Evolutionary conservation across 2,888 invertebrate genomes (phyloP), one percentile per base, ranked within the genome.

Genomic region (Branchellion lobata): DNA sequence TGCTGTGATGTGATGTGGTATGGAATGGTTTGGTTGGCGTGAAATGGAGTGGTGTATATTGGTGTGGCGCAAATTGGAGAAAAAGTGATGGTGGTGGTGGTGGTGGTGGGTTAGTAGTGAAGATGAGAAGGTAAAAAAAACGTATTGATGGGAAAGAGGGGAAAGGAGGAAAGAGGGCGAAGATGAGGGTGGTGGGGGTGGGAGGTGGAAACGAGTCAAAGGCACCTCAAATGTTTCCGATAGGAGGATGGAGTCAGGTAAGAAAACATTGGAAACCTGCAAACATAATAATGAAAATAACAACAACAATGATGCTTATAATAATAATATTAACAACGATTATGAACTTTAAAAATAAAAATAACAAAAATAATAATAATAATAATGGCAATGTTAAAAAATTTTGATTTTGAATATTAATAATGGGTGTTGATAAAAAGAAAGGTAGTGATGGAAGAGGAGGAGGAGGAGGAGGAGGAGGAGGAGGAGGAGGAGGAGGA

Each of bases 401-500:
- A 65, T 3, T 27, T 65, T 27, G 3, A 65, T 65, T 29, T 29
- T 27, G 18, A 24, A 65, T 27, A 21, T 8, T 65, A 65, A 65
- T 65, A 21, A 29, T 8, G 65, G 11, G 3, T 14, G 18, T 21
- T 18, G 21, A 53, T 18, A 14, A 18, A 14, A 18, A 21, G 53
- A 53, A 21, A 14, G 21, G 14, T 18, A 53, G 21, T 14, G 53
- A 53, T 53, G 18, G 21, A 53, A 27, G 57, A 31, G n/a, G 29
- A 79, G 18, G 33, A 47, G 24, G 29, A 53, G 21, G 69, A 24
- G 27, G 69, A 68, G 65, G 27, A 33, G 72, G 36, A 78, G 40
- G 73, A 24, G 51, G 27, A 71, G 72, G 76, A 68, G n/a, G n/a
- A n/a, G n/a, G 69, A 24, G 24, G 69, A 68, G 27, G 29, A 24